Conservation (phyloP, 37 sponge, comb jelly and placozoan genomes). For the Amphimedon queenslandica region DNA sequence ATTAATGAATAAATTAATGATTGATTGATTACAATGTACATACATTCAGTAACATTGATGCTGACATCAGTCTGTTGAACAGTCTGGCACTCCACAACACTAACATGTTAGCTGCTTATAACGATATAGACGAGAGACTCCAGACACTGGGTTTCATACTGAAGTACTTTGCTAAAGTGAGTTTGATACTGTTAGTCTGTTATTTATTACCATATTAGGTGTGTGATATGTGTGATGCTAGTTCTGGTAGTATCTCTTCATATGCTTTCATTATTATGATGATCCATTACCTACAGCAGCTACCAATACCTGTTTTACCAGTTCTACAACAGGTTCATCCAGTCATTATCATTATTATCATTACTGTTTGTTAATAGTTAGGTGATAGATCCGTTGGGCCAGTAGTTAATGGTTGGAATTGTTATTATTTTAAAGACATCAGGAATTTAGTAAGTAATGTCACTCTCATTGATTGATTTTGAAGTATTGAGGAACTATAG, state of each 20-base stretch:
- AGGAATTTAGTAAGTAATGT: background rate
- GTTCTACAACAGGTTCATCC: conserved; percentile 69
- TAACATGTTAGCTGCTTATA: conserved; percentile 57
- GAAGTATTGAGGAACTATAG: too few relatives aligned
- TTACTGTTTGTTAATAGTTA: background rate
- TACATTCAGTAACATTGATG: conserved; percentile 27
- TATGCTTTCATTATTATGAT: conserved; percentile 92
- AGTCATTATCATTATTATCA: background rate
- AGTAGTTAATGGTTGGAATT: background rate
- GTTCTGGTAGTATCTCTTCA: conserved; percentile 84
- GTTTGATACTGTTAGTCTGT: background rate
- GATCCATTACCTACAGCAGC: conserved; percentile 85
- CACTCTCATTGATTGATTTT: too few relatives aligned
- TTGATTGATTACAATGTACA: too few relatives aligned
- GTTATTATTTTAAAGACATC: conserved; percentile 7
- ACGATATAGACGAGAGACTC: conserved; percentile 58
- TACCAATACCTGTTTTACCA: conserved; percentile 72
- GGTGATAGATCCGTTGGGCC: background rate
- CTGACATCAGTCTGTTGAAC: conserved; percentile 77
- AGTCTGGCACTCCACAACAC: conserved; percentile 77
- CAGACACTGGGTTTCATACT: conserved; percentile 55
- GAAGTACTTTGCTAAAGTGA: conserved; percentile 84
- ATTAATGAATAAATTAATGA: too few relatives aligned
- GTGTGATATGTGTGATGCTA: conserved; percentile 84
- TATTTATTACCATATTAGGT: conserved; percentile 27